A percentile compares a stretch with the other conserved stretches of the same genome.
Conservation (phyloP, 1,140 invertebrate genomes). For the Bradynema listronoti region DNA sequence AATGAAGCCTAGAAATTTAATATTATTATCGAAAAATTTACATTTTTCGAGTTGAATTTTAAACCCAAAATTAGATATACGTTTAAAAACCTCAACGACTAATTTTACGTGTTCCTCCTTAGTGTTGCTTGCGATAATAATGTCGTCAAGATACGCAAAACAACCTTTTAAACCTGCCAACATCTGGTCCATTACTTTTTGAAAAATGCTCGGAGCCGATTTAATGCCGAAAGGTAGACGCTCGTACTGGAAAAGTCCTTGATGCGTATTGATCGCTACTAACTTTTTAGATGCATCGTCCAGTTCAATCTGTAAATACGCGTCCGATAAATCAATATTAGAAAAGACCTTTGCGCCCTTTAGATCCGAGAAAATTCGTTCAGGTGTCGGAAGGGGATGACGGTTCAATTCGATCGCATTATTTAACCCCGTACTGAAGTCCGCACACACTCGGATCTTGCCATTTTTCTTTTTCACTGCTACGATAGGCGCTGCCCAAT, state of each 20-base stretch:
- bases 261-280: conserved; percentile 32
- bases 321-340: conserved; percentile 48
- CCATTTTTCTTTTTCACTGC: too few species aligned
- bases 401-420: conserved; percentile 21
- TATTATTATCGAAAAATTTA: too few species aligned
- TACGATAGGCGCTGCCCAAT: too few species aligned
- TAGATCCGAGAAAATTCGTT: conserved; percentile 45
- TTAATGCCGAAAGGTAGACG: conserved; percentile 61
- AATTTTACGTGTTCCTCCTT: conserved; percentile 1
- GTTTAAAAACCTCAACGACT: too few species aligned
- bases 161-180: conserved; percentile 54
- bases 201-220: conserved; percentile 61
- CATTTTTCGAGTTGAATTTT: too few species aligned
- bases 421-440: conserved; percentile 44
- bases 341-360: conserved; percentile 42
- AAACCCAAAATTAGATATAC: too few species aligned
- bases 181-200: conserved; percentile 60
- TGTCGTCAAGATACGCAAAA: conserved; percentile 38
- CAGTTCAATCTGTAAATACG: conserved; percentile 36
- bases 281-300: conserved; percentile 40
- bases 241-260: conserved; percentile 33
- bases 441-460: conserved; percentile 7
- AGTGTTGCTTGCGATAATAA: conserved; percentile 8
- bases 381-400: conserved; percentile 47
- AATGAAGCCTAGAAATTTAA: too few species aligned